A percentile compares a stretch with the other conserved stretches of the same genome.
Evolutionary conservation across 2,888 invertebrate species (phyloP).

Genomic region (Amiota minor): DNA sequence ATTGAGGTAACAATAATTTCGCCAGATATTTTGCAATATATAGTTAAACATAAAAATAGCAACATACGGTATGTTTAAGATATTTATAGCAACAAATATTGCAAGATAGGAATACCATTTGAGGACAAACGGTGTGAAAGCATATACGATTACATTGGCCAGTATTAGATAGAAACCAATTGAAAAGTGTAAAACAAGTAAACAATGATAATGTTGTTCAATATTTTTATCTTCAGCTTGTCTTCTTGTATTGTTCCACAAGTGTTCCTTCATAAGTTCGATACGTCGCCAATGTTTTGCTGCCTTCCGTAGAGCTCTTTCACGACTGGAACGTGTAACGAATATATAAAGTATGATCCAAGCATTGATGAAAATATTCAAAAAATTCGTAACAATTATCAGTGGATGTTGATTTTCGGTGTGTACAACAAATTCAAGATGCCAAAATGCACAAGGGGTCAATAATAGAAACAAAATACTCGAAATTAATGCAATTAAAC

Average conservation of each 20-base stretch:
- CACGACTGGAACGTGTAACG: neutral
- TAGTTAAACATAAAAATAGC: neutral
- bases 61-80: neutral
- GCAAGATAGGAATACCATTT: neutral
- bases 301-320: neutral
- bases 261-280: too few species aligned
- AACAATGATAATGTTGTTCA: neutral
- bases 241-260: too few species aligned
- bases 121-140: neutral
- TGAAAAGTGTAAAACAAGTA: neutral
- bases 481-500: neutral
- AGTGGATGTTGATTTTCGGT: neutral
- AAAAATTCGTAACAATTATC: neutral
- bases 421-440: neutral
- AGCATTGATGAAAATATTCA: neutral
- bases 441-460: neutral
- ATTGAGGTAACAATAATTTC: neutral
- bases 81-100: neutral
- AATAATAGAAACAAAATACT: neutral
- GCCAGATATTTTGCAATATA: neutral
- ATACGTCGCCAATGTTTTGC: neutral
- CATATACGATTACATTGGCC: neutral
- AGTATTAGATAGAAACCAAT: neutral
- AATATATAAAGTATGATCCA: neutral
- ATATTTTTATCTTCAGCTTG: neutral